Base-by-base conservation (phyloP, 1,140 invertebrate species). In the Kradibia gibbosae region DNA sequence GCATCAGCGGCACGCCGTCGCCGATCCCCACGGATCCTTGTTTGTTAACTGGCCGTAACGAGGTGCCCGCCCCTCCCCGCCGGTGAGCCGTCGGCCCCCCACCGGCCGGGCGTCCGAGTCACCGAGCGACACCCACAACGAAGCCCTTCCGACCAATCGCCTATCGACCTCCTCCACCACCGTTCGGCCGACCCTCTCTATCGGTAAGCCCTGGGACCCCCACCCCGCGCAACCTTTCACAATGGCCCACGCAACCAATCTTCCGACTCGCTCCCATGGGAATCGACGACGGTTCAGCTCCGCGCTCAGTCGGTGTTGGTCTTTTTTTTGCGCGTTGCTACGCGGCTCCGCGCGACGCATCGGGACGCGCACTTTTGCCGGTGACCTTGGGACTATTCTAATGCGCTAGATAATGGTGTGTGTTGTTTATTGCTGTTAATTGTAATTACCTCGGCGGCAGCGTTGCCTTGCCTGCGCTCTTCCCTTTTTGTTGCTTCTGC, bases 351-450 rank as follows among this genome's bases (percentile, higher is more conserved):
- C 0, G 31, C 17, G 28, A 31, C 17, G 22, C 15, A 22, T 17
- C n/a, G 22, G 22, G 25, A 31, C 20, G n/a, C 31, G 36, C 5
- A n/a, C n/a, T 20, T 36, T 67, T 39, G 2, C 62, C 34, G 34
- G n/a, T 39, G 57, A 17, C 34, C 34, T 36, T 34, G 34, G n/a
- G n/a, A n/a, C 7, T 22, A 39, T 80, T 74, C 80, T 60, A 73
- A 78, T 82, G 70, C 50, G 81, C 67, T 82, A 75, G 75, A 78
- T 67, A 39, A 82, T 82, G 81, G 81, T 82, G 81, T 53, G 79
- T 74, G 55, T 75, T 74, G 34, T 55, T 62, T 53, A 20, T 48
- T 70, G 17, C 31, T 62, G 13, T 65, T 62, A 20, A n/a, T 31
- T 42, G 2, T 72, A 11, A 22, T 55, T 53, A 10, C 20, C 50